Base-by-base conservation (phyloP, 2,888 invertebrate genomes). In the Tortricodes alternella region DNA sequence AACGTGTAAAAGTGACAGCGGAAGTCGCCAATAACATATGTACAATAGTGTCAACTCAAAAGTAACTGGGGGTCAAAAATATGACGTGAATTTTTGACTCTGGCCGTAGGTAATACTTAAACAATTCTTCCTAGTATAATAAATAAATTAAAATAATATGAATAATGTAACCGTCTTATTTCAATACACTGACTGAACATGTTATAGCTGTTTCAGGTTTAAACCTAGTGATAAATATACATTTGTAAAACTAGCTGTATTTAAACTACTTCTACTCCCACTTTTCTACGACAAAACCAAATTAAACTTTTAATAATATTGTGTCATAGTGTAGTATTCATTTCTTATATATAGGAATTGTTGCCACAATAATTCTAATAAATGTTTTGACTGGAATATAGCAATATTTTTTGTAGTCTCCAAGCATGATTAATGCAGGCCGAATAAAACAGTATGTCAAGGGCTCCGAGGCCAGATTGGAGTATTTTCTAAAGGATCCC, bases 321-420 rank as follows among this genome's bases (percentile, higher is more conserved):
- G 39, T 35, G 35, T 56, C 21, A 35, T 50, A 44, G 9, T 0
- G 37, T 56, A 56, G 50, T 11, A 37, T 56, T 56, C 49, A 18
- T 27, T 56, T 53, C 27, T 46, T 53, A 39, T n/a, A n/a, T 29
- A 56, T 56, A 56, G 37, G 32, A 50, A 50, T 29, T 49, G 49
- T 59, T 53, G 71, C 69, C 67, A 68, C 61, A 64, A 66, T 61
- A 63, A 70, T 74, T 78, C 73, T 73, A 80, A 74, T 80, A 76
- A 79, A 80, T 74, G 79, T 80, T 78, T 76, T 71, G 65, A 75
- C 70, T 63, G 63, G 60, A 66, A 46, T 48, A 39, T 53, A 18
- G 29, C n/a, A 21, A 27, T 38, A n/a, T n/a, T n/a, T n/a, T n/a
- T n/a, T n/a, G n/a, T n/a, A n/a, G n/a, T n/a, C n/a, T n/a, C n/a